A percentile compares a stretch with the other conserved stretches of the same genome.
Conservation (phyloP, 2,888 invertebrate genomes). For the Adelognathus sp. region DNA sequence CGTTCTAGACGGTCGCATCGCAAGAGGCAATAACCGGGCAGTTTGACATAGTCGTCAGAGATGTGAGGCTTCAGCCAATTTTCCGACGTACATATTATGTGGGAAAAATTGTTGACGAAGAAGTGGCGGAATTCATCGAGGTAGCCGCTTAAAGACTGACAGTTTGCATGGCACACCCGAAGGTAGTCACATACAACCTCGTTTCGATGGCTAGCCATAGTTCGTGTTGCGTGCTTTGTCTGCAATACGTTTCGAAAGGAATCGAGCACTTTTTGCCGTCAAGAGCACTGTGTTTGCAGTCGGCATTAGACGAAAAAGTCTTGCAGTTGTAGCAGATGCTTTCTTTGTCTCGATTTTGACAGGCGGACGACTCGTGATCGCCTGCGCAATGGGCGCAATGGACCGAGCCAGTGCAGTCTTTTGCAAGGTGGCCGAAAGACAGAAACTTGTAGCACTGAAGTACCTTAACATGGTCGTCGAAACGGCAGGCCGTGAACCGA, state of each 20-base stretch:
- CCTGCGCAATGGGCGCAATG: not conserved
- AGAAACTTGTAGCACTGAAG: not conserved
- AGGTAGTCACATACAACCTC: not conserved
- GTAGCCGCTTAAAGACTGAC: not conserved
- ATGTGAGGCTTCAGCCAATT: not conserved
- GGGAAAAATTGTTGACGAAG: not conserved
- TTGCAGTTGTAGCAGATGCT: not conserved
- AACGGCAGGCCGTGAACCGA: too few relatives aligned
- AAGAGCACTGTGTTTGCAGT: not conserved
- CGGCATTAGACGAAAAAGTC: not conserved
- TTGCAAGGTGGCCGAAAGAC: not conserved
- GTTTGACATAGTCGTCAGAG: not conserved
- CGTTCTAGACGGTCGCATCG: not conserved
- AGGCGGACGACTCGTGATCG: not conserved
- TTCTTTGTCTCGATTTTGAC: not conserved
- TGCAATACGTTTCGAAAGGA: not conserved
- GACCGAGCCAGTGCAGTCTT: not conserved
- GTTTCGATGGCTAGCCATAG: too few relatives aligned
- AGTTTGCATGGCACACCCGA: not conserved
- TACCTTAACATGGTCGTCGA: conserved; percentile 7
- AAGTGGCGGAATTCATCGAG: not conserved
- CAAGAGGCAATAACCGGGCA: not conserved
- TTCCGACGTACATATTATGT: not conserved
- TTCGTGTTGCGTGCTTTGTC: too few relatives aligned
- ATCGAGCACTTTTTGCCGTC: not conserved